Evolutionary conservation across 2,113 vertebrate genomes (phyloP), one percentile per base, ranked within the genome.

Genomic region (Crocuta crocuta): DNA sequence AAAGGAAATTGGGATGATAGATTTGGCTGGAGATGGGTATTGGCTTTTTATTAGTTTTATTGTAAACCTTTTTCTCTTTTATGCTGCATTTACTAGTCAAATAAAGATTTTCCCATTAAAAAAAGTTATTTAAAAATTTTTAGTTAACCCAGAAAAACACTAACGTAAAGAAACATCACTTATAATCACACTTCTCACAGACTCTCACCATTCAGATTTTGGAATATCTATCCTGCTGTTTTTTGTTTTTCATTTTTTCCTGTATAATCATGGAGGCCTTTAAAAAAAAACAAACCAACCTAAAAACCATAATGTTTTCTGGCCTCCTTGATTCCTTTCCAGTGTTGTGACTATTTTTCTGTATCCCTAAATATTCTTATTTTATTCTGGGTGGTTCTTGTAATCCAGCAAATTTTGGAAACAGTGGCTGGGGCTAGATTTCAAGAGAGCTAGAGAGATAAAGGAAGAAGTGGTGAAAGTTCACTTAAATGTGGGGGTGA

Each of bases 351-450:
- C 23, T 89, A 33, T 92, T 97, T 94, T 79, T 48, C n/a, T 24
- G 2, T 87, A 39, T 91, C 17, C 79, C 5, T 81, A 73, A 65
- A 66, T 96, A n/a, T 11, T 89, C 26, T 63, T 58, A 86, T 84
- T 84, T 91, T 45, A 58, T 73, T 9, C 43, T 82, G 89, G 61
- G 33, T 95, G 53, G 35, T 96, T 85, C 35, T 95, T 89, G 10
- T 58, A 78, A 58, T 74, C 45, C 74, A 55, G 45, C 31, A 66
- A 31, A 50, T 81, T 97, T 97, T 91, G 76, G 91, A 74, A 94
- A 93, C 45, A 65, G 66, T 93, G 79, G 66, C 35, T 76, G 92
- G 78, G 79, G 70, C 16, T 92, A 93, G 80, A 81, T 80, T 96
- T 95, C 21, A 92, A 35, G 43, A 94, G 48, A 53, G 28, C 43